These are phyloP conservation scores for Amiota minor DNA, from an alignment of 2,888 invertebrate genomes.

Conservation along the genomic window DNA sequence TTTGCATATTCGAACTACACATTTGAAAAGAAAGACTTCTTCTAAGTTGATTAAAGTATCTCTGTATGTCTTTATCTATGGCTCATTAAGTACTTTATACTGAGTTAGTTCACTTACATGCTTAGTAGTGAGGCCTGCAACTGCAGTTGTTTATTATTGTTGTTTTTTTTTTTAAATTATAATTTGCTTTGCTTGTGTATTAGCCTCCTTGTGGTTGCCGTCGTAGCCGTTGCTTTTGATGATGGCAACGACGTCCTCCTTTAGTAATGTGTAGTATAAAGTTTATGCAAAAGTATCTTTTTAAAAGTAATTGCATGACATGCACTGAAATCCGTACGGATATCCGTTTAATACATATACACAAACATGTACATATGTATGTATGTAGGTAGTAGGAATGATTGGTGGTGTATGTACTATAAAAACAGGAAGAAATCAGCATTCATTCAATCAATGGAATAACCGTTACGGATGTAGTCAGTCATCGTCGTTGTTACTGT, in stretches of 20 bases:
- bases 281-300: constrained; percentile 30
- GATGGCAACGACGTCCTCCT: constrained; percentile 25
- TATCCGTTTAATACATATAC: constrained; percentile 58
- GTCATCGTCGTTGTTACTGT: constrained; percentile 12
- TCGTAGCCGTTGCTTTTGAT: constrained; percentile 45
- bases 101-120: constrained; percentile 35
- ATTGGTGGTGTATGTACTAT: no score
- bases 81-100: background rate
- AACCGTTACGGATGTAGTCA: constrained; percentile 25
- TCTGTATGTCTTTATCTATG: background rate
- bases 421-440: constrained; percentile 68
- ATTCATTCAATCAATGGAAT: constrained; percentile 64
- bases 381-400: background rate
- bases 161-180: constrained; percentile 1
- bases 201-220: constrained; percentile 26
- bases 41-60: background rate
- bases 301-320: constrained; percentile 52
- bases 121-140: constrained; percentile 31
- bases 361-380: background rate
- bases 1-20: background rate
- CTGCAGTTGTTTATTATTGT: constrained; percentile 5
- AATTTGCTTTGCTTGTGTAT: background rate
- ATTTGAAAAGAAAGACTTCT: no score
- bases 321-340: constrained; percentile 65
- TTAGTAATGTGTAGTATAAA: constrained; percentile 32